Evolutionary conservation across 2,888 invertebrate species (phyloP).

Genomic region (Charanyca ferruginea): DNA sequence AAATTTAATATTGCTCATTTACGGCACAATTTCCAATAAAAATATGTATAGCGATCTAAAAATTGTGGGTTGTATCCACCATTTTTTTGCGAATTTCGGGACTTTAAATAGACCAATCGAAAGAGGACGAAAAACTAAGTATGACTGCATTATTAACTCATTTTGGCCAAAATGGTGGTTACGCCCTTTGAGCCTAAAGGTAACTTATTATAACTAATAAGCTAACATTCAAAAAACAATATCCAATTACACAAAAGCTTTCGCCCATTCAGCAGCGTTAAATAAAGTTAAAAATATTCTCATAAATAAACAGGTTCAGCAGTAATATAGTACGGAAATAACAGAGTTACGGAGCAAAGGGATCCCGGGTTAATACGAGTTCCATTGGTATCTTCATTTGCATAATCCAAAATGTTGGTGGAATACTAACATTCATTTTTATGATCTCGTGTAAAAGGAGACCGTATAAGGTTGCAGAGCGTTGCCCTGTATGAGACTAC

Average conservation of each 20-base stretch:
- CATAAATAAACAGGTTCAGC: conserved; percentile 39
- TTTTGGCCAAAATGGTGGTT: no score
- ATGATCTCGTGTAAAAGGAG: conserved; percentile 49
- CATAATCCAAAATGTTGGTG: conserved; percentile 58
- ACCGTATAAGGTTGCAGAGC: conserved; percentile 28
- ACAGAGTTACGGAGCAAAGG: conserved; percentile 46
- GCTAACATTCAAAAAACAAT: not conserved
- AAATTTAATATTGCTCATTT: no score
- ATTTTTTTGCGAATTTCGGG: no score
- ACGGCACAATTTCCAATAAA: no score
- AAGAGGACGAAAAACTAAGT: no score
- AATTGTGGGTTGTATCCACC: no score
- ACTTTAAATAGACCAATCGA: no score
- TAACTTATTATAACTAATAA: no score
- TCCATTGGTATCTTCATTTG: conserved; percentile 56
- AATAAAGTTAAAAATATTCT: conserved; percentile 42
- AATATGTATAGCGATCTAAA: no score
- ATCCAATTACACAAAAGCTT: conserved; percentile 20
- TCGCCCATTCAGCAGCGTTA: conserved; percentile 15
- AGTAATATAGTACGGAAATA: conserved; percentile 39
- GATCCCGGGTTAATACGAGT: conserved; percentile 55
- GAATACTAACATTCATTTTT: conserved; percentile 64
- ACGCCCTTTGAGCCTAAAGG: no score
- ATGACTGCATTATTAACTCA: no score
- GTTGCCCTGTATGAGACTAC: conserved; percentile 47